Base-by-base conservation (phyloP, 2,888 invertebrate genomes). In the Geophilus truncorum region DNA sequence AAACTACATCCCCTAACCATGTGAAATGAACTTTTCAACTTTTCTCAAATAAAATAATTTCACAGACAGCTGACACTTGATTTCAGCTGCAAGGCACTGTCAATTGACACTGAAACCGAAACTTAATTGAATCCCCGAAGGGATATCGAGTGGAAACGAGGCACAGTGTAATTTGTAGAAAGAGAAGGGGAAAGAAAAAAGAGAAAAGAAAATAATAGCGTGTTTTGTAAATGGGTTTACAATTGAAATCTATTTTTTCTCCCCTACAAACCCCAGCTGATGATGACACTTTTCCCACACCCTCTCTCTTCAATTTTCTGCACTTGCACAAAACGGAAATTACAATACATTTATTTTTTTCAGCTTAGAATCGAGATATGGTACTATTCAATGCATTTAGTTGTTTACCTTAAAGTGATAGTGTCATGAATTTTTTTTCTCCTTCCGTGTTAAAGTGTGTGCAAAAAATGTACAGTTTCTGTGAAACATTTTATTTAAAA, bases 221-320 rank as follows among this genome's bases (percentile, higher is more conserved):
- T 57, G 57, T 57, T 57, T 57, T 57, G 57, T 57, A 57, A 57
- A 57, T 57, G 57, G 57, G 21, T 57, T 57, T 57, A 57, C 57
- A 57, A 57, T 57, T 57, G 57, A 57, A 57, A 57, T 57, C 57
- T 57, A 57, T 57, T 57, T 57, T 57, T 57, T 57, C 21, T 21
- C 21, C 57, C 23, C 23, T 51, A 6, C 40, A 12, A 40, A 40
- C 40, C 40, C 18, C 57, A 57, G 57, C 57, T 57, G 57, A 57
- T 57, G 21, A 57, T 57, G 57, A 57, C 57, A 57, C 23, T 57
- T 21, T 21, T 4, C 7, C 21, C 18, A n/a, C n/a, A n/a, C n/a
- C 21, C 57, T 21, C 57, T 12, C 15, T 9, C 40, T 40, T 40
- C 40, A 40, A 40, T 40, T 40, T 40, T 40, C 40, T 40, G 40